phyloP scores from a whole-genome alignment of 2,888 invertebrate genomes.

The Creontiades dilutus region DNA sequence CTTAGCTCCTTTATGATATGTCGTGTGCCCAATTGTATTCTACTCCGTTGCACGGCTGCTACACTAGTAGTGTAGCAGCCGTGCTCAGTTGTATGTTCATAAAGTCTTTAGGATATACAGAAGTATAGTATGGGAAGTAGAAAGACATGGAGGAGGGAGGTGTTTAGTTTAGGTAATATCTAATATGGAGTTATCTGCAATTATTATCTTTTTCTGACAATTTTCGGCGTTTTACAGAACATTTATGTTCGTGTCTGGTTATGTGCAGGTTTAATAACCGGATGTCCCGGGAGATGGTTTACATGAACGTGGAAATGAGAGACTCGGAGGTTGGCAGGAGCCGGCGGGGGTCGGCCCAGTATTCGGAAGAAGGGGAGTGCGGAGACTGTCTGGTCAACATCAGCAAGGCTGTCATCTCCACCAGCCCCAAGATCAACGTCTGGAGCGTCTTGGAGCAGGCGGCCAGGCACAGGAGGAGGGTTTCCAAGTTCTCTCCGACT shows the following conservation, averaged over 20 bases:
- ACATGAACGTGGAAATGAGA: conserved; percentile 24
- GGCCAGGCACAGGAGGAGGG: conserved; percentile 57
- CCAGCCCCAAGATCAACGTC: conserved; percentile 65
- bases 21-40: too few species aligned
- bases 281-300: neutral
- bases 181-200: too few species aligned
- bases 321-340: neutral
- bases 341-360: conserved; percentile 52
- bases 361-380: conserved; percentile 68
- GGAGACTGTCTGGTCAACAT: conserved; percentile 67
- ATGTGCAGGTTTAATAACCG: neutral
- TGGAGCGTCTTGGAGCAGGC: conserved; percentile 67
- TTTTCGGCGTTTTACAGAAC: too few species aligned
- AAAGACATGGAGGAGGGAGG: too few species aligned
- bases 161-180: too few species aligned
- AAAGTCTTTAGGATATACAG: too few species aligned
- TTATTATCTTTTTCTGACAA: too few species aligned
- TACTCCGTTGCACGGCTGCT: too few species aligned
- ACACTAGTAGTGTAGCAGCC: too few species aligned
- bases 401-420: conserved; percentile 54
- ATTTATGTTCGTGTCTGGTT: neutral
- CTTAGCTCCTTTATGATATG: too few species aligned
- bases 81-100: too few species aligned
- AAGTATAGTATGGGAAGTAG: too few species aligned
- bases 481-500: neutral